phyloP scores from a whole-genome alignment of 2,113 vertebrate species.

The Myotis yumanensis region DNA sequence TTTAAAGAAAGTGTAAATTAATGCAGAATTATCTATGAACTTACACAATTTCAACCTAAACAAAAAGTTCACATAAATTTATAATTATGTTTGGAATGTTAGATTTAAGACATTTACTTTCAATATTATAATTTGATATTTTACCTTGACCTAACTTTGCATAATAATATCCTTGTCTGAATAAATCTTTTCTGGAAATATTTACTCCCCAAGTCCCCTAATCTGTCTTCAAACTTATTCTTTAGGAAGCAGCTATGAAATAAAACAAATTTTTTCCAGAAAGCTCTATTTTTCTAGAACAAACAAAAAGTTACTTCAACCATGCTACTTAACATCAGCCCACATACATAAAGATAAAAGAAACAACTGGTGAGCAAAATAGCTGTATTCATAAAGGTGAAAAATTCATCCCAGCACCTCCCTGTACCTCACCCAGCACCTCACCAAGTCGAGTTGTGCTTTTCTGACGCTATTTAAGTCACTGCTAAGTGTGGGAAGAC shows the following conservation, averaged over 20 bases:
- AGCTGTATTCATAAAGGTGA: slow-evolving; percentile 43
- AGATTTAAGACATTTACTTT: neutral
- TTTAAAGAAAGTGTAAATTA: neutral
- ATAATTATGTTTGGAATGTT: neutral
- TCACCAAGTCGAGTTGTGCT: neutral
- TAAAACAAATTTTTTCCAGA: neutral
- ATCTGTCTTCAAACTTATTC: neutral
- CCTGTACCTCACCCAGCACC: neutral
- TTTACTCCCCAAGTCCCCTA: neutral
- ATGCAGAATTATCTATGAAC: slow-evolving; percentile 4
- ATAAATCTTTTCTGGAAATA: slow-evolving; percentile 14
- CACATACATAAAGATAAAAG: neutral
- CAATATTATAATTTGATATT: neutral
- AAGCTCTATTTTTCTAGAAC: neutral
- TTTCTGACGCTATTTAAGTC: slow-evolving; percentile 24
- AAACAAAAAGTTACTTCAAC: neutral
- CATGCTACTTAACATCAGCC: neutral
- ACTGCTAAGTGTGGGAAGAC: slow-evolving; percentile 44
- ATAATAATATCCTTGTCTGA: neutral
- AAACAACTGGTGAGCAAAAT: neutral
- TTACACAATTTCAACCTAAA: neutral
- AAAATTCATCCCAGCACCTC: neutral
- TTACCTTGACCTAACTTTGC: neutral
- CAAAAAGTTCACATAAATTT: neutral
- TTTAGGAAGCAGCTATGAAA: slow-evolving; percentile 15